phyloP scores from a whole-genome alignment of 2,888 invertebrate species.

The Metopia argyrocephala region DNA sequence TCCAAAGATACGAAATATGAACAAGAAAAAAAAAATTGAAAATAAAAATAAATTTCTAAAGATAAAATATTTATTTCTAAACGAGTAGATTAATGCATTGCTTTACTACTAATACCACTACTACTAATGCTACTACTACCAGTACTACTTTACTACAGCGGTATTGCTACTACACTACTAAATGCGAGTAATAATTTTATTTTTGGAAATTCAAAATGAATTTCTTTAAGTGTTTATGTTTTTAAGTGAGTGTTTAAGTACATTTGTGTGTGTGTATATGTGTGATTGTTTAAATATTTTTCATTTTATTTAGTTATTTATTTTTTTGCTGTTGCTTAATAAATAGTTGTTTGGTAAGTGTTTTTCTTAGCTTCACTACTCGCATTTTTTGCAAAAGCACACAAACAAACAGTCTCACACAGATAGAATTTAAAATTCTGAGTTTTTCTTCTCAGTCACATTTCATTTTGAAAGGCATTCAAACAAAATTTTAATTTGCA shows the following conservation, averaged over 20 bases:
- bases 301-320: not conserved
- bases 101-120: not conserved
- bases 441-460: conserved; percentile 9
- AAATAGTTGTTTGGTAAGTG: not conserved
- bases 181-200: no score
- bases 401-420: conserved; percentile 16
- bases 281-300: not conserved
- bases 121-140: not conserved
- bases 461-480: conserved; percentile 27
- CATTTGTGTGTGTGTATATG: not conserved
- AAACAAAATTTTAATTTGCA: conserved; percentile 57
- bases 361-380: not conserved
- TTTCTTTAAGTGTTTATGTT: no score
- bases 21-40: not conserved
- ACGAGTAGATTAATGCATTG: conserved; percentile 1
- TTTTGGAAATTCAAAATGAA: no score
- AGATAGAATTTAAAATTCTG: conserved; percentile 1
- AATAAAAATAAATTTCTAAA: not conserved
- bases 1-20: not conserved
- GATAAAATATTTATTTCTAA: not conserved
- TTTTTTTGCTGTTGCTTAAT: no score
- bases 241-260: not conserved
- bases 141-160: not conserved
- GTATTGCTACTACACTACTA: no score
- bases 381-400: conserved; percentile 2